Conservation (phyloP, 2,797 vertebrate genomes). For the Hylomyscus alleni region DNA sequence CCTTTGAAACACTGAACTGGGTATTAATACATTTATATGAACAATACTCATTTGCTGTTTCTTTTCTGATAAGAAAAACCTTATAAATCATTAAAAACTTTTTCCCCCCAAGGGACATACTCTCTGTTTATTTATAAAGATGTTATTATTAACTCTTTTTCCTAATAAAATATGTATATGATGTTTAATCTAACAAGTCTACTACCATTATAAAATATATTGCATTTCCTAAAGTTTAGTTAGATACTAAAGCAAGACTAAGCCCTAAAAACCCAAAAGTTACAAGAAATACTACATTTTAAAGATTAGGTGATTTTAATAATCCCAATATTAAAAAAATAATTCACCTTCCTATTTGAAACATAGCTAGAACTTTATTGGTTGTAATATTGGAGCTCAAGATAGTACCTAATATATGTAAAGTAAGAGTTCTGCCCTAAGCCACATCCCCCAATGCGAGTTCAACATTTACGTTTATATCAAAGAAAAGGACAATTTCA, state of each 20-base stretch:
- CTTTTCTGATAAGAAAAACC: not conserved
- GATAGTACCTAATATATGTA: not conserved
- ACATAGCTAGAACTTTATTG: not conserved
- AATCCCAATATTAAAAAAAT: constrained; percentile 3
- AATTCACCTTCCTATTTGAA: not conserved
- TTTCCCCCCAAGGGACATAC: not conserved
- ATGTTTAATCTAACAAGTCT: constrained; percentile 28
- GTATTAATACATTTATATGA: constrained; percentile 10
- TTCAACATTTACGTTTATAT: not conserved
- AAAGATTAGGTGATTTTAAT: constrained; percentile 34
- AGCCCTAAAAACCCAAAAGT: not conserved
- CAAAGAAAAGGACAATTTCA: constrained; percentile 22
- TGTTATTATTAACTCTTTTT: not conserved
- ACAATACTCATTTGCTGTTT: not conserved
- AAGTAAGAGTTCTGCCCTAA: not conserved
- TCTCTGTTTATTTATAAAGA: not conserved
- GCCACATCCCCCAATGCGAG: too few species aligned
- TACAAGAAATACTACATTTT: not conserved
- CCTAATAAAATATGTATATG: constrained; percentile 19
- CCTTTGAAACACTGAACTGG: not conserved
- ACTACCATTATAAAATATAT: not conserved
- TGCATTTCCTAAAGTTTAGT: constrained; percentile 11
- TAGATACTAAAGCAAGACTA: constrained; percentile 9
- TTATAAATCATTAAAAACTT: not conserved
- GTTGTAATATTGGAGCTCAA: not conserved